Evolutionary conservation across 2,888 invertebrate species (phyloP).

Genomic region (Zeuzera pyrina): DNA sequence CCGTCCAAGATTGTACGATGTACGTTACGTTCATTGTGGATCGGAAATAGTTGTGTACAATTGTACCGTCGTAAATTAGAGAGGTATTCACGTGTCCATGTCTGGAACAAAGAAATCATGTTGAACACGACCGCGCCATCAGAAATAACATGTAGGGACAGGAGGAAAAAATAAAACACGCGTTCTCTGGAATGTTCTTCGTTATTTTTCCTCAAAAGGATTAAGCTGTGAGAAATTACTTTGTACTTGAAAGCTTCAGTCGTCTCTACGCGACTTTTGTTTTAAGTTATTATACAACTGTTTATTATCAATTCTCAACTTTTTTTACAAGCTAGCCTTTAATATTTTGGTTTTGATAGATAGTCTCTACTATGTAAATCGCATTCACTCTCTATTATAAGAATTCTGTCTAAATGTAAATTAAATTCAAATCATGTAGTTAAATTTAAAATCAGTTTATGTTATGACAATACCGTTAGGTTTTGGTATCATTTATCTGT

Average conservation of each 20-base stretch:
- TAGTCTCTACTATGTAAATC: too few relatives aligned
- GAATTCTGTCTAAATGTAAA: too few relatives aligned
- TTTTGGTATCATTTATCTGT: too few relatives aligned
- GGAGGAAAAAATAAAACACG: constrained; percentile 36
- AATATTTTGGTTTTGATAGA: too few relatives aligned
- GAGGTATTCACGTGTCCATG: constrained; percentile 26
- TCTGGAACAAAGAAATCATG: constrained; percentile 43
- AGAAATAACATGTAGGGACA: constrained; percentile 37
- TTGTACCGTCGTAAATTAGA: constrained; percentile 40
- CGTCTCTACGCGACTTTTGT: neutral
- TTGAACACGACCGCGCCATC: constrained; percentile 27
- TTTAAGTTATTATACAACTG: too few relatives aligned
- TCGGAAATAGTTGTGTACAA: constrained; percentile 38
- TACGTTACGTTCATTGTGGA: constrained; percentile 33
- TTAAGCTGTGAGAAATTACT: constrained; percentile 39
- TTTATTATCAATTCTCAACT: too few relatives aligned
- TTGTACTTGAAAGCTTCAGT: constrained; percentile 22
- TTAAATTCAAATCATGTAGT: too few relatives aligned
- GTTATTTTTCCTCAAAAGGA: constrained; percentile 43
- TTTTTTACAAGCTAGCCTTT: too few relatives aligned
- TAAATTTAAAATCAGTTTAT: too few relatives aligned
- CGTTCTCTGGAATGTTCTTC: constrained; percentile 42
- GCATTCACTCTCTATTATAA: too few relatives aligned
- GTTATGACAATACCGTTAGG: too few relatives aligned
- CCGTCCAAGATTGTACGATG: constrained; percentile 31